These are phyloP conservation scores for Choloepus didactylus DNA, from an alignment of 2,797 vertebrate species.

Conservation along the genomic window DNA sequence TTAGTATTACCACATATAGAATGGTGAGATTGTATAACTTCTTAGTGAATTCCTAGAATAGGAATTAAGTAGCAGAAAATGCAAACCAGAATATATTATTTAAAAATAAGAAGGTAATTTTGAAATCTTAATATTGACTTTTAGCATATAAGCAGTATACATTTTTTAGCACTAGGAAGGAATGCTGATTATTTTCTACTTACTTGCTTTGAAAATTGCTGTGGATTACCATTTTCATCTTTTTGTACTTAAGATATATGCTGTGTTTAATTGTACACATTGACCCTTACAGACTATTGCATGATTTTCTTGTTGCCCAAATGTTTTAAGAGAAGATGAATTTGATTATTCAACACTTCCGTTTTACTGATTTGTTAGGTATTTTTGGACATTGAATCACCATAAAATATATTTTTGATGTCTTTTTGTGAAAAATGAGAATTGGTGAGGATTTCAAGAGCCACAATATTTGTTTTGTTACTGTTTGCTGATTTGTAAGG, in stretches of 20 bases:
- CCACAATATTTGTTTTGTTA: background rate
- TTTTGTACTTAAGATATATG: background rate
- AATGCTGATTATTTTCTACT: constrained; percentile 10
- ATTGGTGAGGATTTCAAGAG: background rate
- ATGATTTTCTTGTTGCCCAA: background rate
- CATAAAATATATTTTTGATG: background rate
- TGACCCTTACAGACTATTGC: background rate
- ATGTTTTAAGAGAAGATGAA: background rate
- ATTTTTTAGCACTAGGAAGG: background rate
- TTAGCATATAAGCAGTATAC: background rate
- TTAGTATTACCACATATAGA: background rate
- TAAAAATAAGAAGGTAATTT: constrained; percentile 49
- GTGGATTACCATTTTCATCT: background rate
- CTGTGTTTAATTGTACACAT: background rate
- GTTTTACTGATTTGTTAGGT: background rate
- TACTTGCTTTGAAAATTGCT: constrained; percentile 16
- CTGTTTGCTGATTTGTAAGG: background rate
- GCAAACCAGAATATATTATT: background rate
- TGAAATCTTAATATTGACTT: background rate
- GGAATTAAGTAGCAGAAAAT: constrained; percentile 35
- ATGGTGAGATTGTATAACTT: background rate
- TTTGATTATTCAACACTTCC: background rate
- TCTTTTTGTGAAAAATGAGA: constrained; percentile 8
- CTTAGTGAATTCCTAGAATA: background rate
- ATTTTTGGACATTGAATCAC: background rate